Evolutionary conservation across 2,113 vertebrate species (phyloP), one percentile per base, ranked within the genome.

Genomic region (Anarhynchus alexandrinus): DNA sequence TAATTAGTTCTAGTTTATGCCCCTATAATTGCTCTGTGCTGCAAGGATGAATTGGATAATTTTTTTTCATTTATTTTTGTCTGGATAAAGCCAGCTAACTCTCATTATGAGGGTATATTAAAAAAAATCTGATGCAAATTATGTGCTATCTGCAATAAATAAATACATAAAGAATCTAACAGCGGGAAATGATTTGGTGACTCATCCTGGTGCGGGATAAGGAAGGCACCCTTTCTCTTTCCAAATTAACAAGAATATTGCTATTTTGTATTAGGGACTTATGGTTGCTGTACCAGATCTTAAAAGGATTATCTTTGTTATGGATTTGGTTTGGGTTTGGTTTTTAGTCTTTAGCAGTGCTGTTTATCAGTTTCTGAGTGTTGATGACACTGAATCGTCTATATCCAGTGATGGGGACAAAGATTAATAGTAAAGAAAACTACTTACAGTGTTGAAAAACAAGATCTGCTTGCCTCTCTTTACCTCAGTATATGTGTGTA

Each of bases 101-200:
- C 43, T 81, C 42, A 43, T 61, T 66, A 65, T 55, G 45, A 62
- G 34, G 52, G 27, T 62, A 40, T 70, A 73, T 78, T 54, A 16
- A 49, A 88, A 94, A 82, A 85, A 49, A 54, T 30, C 20, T 82
- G 58, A 86, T 64, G 82, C 67, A 92, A 82, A 67, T 87, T n/a
- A 23, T 58, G 52, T 79, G 17, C 61, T 94, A 18, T 74, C 88
- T 80, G 78, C 81, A 86, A 82, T 87, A 74, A 84, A 91, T 64
- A 64, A 70, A 42, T 66, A 26, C 55, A 51, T 59, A 71, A 87
- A 84, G 16, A 82, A 42, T 71, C 84, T 84, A 71, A 89, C 87
- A 90, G 38, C 65, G 59, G 88, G 82, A 93, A 96, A 79, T 82
- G 1, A 54, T 94, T 78, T 78, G 62, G 27, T 94, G 94, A 93